Percentiles rank a stretch among this genome's conserved stretches.
Conservation (phyloP, 1,140 invertebrate genomes). For the Aricia agestis region DNA sequence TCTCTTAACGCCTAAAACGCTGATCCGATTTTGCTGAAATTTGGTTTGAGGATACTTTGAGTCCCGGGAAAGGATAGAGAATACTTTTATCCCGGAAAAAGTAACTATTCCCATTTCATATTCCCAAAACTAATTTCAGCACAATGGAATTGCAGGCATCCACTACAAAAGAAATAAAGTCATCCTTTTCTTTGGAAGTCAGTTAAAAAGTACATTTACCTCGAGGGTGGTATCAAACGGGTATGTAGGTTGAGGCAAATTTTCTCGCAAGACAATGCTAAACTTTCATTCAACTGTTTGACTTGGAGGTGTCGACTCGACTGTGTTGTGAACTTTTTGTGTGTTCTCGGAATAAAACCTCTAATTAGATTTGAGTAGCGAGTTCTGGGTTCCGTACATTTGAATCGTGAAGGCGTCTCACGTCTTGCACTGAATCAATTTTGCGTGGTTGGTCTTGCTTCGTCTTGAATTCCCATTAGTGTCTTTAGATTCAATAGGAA, state of each 20-base stretch:
- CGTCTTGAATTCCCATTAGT: conserved; percentile 9
- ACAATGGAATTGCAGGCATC: too few species aligned
- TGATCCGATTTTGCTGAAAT: too few species aligned
- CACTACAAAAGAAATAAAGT: too few species aligned
- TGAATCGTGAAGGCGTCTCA: conserved; percentile 63
- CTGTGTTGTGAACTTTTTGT: background rate
- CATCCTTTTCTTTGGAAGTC: too few species aligned
- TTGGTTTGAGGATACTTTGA: too few species aligned
- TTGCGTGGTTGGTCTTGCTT: conserved; percentile 46
- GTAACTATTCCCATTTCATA: too few species aligned
- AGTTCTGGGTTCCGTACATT: conserved; percentile 47
- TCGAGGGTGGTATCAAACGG: too few species aligned
- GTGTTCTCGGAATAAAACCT: conserved; percentile 21
- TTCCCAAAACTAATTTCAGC: too few species aligned
- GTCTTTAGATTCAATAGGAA: background rate
- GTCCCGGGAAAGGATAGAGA: too few species aligned
- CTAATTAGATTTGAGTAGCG: conserved; percentile 60
- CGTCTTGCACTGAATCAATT: conserved; percentile 69
- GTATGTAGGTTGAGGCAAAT: background rate
- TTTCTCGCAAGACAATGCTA: background rate
- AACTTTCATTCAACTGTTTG: background rate
- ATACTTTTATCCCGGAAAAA: too few species aligned
- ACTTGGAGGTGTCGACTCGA: background rate
- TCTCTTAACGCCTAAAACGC: too few species aligned
- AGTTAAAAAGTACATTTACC: too few species aligned